Evolutionary conservation across 2,113 vertebrate genomes (phyloP), one percentile per base, ranked within the genome.

Genomic region (Atractosteus spatula): DNA sequence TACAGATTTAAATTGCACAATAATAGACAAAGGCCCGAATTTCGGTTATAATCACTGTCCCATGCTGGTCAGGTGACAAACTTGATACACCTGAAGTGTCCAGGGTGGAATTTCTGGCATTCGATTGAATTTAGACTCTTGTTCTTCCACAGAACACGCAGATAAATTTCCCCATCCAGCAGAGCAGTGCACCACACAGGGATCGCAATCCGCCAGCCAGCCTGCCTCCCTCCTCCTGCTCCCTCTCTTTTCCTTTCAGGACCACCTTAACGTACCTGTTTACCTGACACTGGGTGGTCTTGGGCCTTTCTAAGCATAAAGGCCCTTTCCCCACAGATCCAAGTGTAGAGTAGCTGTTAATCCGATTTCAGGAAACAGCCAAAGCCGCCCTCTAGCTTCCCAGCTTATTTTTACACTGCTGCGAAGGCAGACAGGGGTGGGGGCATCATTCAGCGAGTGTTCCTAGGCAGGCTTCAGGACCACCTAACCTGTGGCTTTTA

Each of bases 401-500:
- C 79, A 69, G 59, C 76, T 86, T 87, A 86, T 88, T 88, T 78
- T 80, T 83, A 82, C 88, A 80, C 73, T 84, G 72, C 77, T 73
- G 77, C 68, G 7, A 82, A 76, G 78, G 70, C 55, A 8, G 42
- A 42, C 70, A 55, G 61, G 81, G 83, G 83, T 82, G 84, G 61
- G 84, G 82, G 85, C 82, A 79, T 91, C 89, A 88, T 87, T 93
- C 90, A 87, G 76, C 86, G 87, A 81, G 83, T 88, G 79, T 86
- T 87, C 88, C 87, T 80, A 82, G 88, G 79, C 80, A 71, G 80
- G 87, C 83, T 89, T 83, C 81, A 78, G 85, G 94, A 95, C 92
- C 93, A 95, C 94, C 93, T 94, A 94, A 92, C 76, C 78, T 87
- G 88, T 66, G 57, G 90, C 88, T 94, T 91, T 92, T 90, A 89